phyloP scores from a whole-genome alignment of 2,113 vertebrate species.

The Tenebrosternarchus preto region DNA sequence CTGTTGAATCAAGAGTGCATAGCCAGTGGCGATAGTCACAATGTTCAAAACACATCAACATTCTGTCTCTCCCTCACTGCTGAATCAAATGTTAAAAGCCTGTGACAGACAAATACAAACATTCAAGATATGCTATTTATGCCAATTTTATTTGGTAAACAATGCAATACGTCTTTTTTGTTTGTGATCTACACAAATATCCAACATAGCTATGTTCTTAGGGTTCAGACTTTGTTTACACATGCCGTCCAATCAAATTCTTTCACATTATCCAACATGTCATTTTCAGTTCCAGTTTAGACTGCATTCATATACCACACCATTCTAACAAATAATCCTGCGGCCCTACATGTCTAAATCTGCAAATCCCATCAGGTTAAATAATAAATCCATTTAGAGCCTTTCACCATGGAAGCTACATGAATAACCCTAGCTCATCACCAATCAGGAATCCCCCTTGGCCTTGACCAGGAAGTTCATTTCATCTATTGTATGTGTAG shows the following conservation, averaged over 20 bases:
- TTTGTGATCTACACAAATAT: neutral
- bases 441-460: slow-evolving; percentile 30
- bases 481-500: slow-evolving; percentile 20
- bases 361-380: slow-evolving; percentile 20
- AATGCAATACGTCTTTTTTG: neutral
- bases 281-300: neutral
- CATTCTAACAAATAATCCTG: neutral
- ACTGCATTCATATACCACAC: neutral
- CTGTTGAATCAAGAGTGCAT: slow-evolving; percentile 22
- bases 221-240: neutral
- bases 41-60: slow-evolving; percentile 5
- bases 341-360: slow-evolving; percentile 7
- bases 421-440: slow-evolving; percentile 23
- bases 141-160: slow-evolving; percentile 9
- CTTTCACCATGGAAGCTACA: neutral
- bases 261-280: neutral
- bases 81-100: slow-evolving; percentile 8
- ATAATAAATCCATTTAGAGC: slow-evolving; percentile 29
- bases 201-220: neutral
- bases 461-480: slow-evolving; percentile 31
- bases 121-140: neutral
- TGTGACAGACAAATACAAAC: slow-evolving; percentile 15
- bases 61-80: slow-evolving; percentile 5
- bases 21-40: slow-evolving; percentile 15
- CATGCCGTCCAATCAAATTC: neutral